Conservation (phyloP, 1,140 invertebrate species). For the Metopolophium dirhodum region DNA sequence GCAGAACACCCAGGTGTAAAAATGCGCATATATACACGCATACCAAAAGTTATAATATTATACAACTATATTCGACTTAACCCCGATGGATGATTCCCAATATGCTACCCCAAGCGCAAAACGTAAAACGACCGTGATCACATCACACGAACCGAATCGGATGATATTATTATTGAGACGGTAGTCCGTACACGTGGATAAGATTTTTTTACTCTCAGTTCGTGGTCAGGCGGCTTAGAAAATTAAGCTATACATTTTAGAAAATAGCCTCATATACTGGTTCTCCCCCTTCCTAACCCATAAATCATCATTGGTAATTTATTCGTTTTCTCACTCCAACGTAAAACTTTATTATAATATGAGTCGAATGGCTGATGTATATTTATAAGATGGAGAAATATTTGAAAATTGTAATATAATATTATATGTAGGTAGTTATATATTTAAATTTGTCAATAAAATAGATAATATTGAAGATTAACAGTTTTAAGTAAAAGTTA, state of each 20-base stretch:
- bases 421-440: too few species aligned
- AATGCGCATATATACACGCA: background rate
- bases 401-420: too few species aligned
- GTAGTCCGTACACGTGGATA: too few species aligned
- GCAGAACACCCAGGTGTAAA: slow-evolving; percentile 44
- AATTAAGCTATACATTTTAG: background rate
- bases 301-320: background rate
- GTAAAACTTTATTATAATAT: background rate
- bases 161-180: background rate
- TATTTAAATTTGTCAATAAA: background rate
- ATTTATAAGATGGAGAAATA: background rate
- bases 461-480: background rate
- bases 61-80: background rate
- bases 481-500: background rate
- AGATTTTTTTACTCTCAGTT: background rate
- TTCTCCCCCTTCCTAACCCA: background rate
- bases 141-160: background rate
- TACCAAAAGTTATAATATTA: background rate
- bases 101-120: background rate
- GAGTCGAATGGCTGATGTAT: background rate
- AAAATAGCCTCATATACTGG: background rate
- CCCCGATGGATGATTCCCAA: background rate
- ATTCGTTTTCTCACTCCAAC: background rate
- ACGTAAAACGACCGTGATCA: background rate
- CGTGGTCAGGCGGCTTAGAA: too few species aligned